Evolutionary conservation across 37 sponge, comb jelly and placozoan genomes (phyloP).

Genomic region (Ianthella basta): DNA sequence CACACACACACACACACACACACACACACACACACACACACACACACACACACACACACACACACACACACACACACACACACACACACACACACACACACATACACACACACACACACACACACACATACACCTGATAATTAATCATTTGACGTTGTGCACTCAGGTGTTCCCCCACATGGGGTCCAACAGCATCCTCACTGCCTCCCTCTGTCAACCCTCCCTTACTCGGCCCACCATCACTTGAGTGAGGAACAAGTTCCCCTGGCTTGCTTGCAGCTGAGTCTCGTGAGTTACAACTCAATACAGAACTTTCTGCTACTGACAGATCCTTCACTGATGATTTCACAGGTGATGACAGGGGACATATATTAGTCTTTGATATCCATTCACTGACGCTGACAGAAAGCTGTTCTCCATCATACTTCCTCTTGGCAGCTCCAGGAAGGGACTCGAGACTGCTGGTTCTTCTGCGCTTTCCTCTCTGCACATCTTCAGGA

Average conservation of each 20-base stretch:
- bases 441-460: background rate
- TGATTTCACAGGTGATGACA: background rate
- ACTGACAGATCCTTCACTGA: too few relatives aligned
- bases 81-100: slow-evolving; percentile 46
- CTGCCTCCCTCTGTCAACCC: background rate
- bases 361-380: background rate
- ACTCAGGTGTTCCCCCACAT: too few relatives aligned
- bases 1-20: background rate
- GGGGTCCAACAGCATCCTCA: background rate
- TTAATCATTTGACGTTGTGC: too few relatives aligned
- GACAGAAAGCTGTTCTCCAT: too few relatives aligned
- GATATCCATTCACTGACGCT: background rate
- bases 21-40: background rate
- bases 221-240: slow-evolving; percentile 46
- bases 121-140: background rate
- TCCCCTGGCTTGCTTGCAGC: too few relatives aligned
- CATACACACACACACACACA: slow-evolving; percentile 40
- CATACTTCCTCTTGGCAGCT: background rate
- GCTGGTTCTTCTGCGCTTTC: slow-evolving; percentile 31
- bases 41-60: background rate
- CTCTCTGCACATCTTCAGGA: slow-evolving; percentile 37
- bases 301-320: too few relatives aligned
- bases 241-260: slow-evolving; percentile 11
- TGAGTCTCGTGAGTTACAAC: too few relatives aligned
- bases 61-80: slow-evolving; percentile 33